Evolutionary conservation across 2,797 vertebrate genomes (phyloP), one percentile per base, ranked within the genome.

Genomic region (Oreortyx pictus): DNA sequence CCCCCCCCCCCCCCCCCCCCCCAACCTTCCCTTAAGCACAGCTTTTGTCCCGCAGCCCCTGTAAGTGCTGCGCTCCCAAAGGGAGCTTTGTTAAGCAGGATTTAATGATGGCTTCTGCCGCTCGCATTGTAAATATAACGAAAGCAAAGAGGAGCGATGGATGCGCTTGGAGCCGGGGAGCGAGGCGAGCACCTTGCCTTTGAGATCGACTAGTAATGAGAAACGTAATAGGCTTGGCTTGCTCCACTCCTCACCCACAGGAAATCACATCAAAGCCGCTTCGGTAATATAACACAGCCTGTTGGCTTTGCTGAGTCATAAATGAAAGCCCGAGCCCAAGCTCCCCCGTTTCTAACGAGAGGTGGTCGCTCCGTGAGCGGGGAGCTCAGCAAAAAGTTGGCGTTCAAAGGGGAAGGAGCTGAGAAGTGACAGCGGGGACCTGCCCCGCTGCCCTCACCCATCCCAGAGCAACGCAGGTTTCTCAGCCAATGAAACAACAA

Each of bases 181-280:
- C 37, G 15, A 79, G 80, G 39, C 0, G 5, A 88, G 73, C 78
- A 82, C 74, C 79, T 94, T 90, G 68, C 44, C 39, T 83, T 79
- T 88, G 54, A 47, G 83, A 33, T 60, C 15, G 2, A 66, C 67
- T 31, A 73, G 77, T 33, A 93, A 86, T 3, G 61, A 2, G 15
- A 47, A 94, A 75, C 1, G 3, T 31, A 79, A 76, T 24, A 73
- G 67, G 64, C 46, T 83, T 77, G 89, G 76, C 78, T 94, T 83
- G 77, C 88, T 59, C 70, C 9, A 5, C 78, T 78, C 62, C 72
- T 82, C 78, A 65, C 37, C 54, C 5, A 25, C 70, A 85, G 91
- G 86, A 96, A 96, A 95, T 91, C 93, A 80, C 89, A 96, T 94
- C 91, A 94, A 94, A 94, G 94, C 91, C 47, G 70, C 91, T 54